phyloP scores from a whole-genome alignment of 2,113 vertebrate genomes.

The Dipodomys ordii region DNA sequence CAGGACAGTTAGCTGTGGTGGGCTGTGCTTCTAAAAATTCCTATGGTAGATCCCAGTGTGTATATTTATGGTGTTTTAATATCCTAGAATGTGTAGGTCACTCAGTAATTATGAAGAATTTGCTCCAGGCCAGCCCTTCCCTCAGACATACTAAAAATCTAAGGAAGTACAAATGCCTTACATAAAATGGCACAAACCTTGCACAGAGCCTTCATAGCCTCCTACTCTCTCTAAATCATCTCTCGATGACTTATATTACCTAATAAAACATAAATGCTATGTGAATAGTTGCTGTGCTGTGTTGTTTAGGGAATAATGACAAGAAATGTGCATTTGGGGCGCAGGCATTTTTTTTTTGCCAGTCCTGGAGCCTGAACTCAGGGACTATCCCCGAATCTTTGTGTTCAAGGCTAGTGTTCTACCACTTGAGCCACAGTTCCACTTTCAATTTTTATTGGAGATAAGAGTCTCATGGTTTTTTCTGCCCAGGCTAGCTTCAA shows the following conservation, averaged over 20 bases:
- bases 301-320: background rate
- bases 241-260: background rate
- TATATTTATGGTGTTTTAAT: background rate
- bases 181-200: background rate
- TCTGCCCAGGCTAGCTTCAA: no score
- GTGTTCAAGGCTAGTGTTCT: no score
- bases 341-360: background rate
- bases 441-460: no score
- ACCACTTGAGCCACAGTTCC: no score
- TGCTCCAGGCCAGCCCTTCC: background rate
- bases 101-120: background rate
- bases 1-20: background rate
- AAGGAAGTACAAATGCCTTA: background rate
- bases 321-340: background rate
- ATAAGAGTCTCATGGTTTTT: no score
- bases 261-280: background rate
- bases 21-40: background rate
- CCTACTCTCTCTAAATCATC: background rate
- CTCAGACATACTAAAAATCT: background rate
- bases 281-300: background rate
- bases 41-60: background rate
- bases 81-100: background rate
- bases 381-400: no score
- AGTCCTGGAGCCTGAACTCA: no score
- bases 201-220: background rate